These are phyloP conservation scores for Strix aluco DNA, from an alignment of 2,113 vertebrate species.

Conservation along the genomic window DNA sequence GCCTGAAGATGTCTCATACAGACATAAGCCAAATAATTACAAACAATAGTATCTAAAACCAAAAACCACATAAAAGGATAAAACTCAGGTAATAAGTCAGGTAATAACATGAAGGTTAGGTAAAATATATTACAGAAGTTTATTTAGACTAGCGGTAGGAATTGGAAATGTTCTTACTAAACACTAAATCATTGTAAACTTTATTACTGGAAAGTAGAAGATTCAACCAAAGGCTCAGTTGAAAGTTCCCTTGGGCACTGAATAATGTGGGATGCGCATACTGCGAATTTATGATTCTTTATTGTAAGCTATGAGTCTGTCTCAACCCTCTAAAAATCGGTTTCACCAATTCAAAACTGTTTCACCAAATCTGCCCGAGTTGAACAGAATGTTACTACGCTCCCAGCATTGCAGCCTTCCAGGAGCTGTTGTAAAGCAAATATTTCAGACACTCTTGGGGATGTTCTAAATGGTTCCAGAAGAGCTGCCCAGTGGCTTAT, in stretches of 20 bases:
- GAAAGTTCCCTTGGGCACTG: not conserved
- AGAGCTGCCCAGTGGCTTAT: fast-evolving
- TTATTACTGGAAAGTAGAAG: not conserved
- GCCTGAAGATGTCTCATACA: not conserved
- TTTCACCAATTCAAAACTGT: not conserved
- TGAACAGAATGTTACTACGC: not conserved
- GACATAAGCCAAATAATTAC: not conserved
- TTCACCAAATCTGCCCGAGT: not conserved
- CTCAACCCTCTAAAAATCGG: not conserved
- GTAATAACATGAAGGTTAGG: not conserved
- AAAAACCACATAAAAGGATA: not conserved
- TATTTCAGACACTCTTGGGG: not conserved
- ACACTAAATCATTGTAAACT: not conserved
- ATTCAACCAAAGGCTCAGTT: not conserved
- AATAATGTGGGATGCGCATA: not conserved
- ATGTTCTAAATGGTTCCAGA: not conserved
- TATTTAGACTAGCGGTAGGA: not conserved
- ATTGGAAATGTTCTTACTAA: not conserved
- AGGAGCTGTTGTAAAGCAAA: not conserved
- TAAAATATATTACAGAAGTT: not conserved
- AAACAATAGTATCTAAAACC: not conserved
- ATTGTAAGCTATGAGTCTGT: not conserved
- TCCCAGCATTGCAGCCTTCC: not conserved
- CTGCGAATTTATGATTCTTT: not conserved
- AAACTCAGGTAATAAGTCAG: not conserved